Base-by-base conservation (phyloP, 2,888 invertebrate species). In the Unio delphinus region DNA sequence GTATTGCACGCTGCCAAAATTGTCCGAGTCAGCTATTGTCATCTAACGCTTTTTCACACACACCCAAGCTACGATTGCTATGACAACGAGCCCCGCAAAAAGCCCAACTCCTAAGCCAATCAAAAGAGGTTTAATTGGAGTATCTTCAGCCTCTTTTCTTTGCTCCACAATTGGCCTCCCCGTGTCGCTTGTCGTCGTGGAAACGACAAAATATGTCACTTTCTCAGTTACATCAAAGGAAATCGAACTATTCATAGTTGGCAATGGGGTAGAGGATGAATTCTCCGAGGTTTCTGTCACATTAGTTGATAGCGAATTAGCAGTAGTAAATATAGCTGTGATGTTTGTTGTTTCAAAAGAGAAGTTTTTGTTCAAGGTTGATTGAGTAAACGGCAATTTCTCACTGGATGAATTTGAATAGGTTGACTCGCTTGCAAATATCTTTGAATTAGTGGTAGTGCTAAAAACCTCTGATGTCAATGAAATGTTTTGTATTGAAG, bases 101-200 rank as follows among this genome's bases (percentile, higher is more conserved):
- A 81, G 72, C 0, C 81, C 81, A 7, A 79, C 81, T 3, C 79
- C 78, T 0, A 81, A 70, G 15, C 81, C 79, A 64, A 81, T 81
- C 78, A 81, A 73, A 18, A 81, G 61, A 11, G 81, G 79, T 61
- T 76, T 77, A 54, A 79, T 54, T 6, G 79, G 78, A 20, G 74
- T 73, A 54, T 78, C 72, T 55, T 58, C 67, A n/a, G 75, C 73
- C n/a, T 78, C 73, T 30, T 73, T 64, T 56, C 45, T 45, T 45
- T 45, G 45, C 3, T 11, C 45, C 45, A 45, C 45, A 45, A 45
- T 3, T 15, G 15, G 17, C 7, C 7, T 54, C n/a, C 45, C 54
- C n/a, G 64, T 54, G 30, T 20, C n/a, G 17, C 34, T 23, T 64
- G 64, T 17, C 54, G 64, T 54, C 55, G 64, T 34, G 23, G 64